Conservation (phyloP, 2,888 invertebrate species). For the Oscheius myriophilus region DNA sequence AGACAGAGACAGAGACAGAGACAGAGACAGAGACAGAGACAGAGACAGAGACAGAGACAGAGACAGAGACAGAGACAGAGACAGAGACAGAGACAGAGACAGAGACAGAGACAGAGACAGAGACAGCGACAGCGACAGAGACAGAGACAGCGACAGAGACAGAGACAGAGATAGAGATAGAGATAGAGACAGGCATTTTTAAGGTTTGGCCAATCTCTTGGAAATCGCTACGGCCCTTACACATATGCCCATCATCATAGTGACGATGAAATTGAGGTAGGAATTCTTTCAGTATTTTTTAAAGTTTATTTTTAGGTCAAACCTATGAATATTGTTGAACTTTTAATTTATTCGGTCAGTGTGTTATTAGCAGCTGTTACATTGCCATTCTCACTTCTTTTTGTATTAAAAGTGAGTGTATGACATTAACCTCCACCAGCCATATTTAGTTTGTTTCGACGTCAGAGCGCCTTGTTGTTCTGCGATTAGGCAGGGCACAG, state of each 20-base stretch:
- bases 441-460: constrained; percentile 60
- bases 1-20: neutral
- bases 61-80: too few relatives aligned
- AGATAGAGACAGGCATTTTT: too few relatives aligned
- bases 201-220: constrained; percentile 41
- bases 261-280: constrained; percentile 37
- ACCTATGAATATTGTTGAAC: constrained; percentile 42
- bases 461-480: constrained; percentile 66
- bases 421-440: neutral
- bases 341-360: constrained; percentile 49
- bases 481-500: constrained; percentile 67
- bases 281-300: neutral
- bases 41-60: too few relatives aligned
- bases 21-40: neutral
- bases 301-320: constrained; percentile 27
- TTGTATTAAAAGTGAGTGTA: constrained; percentile 59
- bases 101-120: neutral
- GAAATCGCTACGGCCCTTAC: constrained; percentile 42
- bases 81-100: neutral
- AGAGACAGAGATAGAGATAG: too few relatives aligned
- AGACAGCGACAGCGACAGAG: too few relatives aligned
- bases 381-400: constrained; percentile 66
- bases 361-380: constrained; percentile 58
- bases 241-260: constrained; percentile 45
- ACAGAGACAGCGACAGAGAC: too few relatives aligned